These are phyloP conservation scores for Lydus trimaculatus DNA, from an alignment of 2,888 invertebrate species.

Conservation along the genomic window DNA sequence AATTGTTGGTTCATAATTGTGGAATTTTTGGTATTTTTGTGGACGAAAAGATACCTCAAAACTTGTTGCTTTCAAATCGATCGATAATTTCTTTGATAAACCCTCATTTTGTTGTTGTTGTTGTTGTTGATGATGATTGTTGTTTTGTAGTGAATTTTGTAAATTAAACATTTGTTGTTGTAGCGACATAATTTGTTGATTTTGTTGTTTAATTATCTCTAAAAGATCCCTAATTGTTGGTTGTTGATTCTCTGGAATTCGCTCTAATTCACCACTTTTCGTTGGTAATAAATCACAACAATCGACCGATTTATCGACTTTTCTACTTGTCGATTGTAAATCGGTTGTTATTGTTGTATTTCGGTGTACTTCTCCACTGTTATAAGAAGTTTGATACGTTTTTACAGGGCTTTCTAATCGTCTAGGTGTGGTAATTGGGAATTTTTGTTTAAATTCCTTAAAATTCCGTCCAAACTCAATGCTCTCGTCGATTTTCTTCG, in stretches of 20 bases:
- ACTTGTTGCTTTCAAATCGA: constrained; percentile 74
- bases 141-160: constrained; percentile 30
- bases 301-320: neutral
- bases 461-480: neutral
- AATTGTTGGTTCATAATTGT: constrained; percentile 46
- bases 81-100: constrained; percentile 67
- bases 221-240: constrained; percentile 68
- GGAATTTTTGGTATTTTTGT: constrained; percentile 32
- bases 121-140: neutral
- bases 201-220: constrained; percentile 72
- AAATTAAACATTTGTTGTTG: constrained; percentile 64
- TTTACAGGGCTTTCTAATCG: neutral
- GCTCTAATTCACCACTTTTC: neutral
- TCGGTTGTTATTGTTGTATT: no score
- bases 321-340: neutral
- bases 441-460: neutral
- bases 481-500: neutral
- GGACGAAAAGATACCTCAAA: constrained; percentile 66
- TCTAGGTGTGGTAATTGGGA: neutral
- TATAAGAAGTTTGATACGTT: no score
- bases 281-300: neutral
- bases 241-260: constrained; percentile 53
- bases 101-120: constrained; percentile 48
- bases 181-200: constrained; percentile 69
- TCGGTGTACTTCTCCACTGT: no score